Conservation (phyloP, 1,140 invertebrate genomes). For the Drosophila arizonae region DNA sequence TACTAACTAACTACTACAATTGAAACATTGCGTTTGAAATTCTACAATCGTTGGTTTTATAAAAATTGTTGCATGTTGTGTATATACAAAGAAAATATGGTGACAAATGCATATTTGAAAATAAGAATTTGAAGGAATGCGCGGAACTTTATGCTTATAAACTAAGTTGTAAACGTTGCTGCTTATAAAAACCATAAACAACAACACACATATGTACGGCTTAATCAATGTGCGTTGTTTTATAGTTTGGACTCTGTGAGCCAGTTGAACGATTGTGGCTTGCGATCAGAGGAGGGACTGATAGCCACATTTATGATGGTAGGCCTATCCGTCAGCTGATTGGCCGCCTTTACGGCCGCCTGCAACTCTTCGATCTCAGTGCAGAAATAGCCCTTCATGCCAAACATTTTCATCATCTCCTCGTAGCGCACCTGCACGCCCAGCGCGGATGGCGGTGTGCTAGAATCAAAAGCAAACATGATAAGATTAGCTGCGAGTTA, state of each 20-base stretch:
- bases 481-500: slow-evolving; percentile 49
- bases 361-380: slow-evolving; percentile 89
- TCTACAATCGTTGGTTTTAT: slow-evolving; percentile 45
- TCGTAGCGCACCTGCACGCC: slow-evolving; percentile 92
- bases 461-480: slow-evolving; percentile 75
- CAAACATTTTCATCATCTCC: slow-evolving; percentile 94
- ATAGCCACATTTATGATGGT: slow-evolving; percentile 96
- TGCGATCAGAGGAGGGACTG: slow-evolving; percentile 92
- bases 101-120: slow-evolving; percentile 63
- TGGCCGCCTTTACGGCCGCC: slow-evolving; percentile 86
- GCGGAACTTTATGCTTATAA: slow-evolving; percentile 67
- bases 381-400: slow-evolving; percentile 90
- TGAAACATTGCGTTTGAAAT: slow-evolving; percentile 18
- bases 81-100: slow-evolving; percentile 78
- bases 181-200: slow-evolving; percentile 41
- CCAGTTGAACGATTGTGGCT: slow-evolving; percentile 95
- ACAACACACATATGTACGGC: slow-evolving; percentile 4
- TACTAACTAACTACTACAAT: neutral
- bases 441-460: slow-evolving; percentile 91
- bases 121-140: slow-evolving; percentile 64
- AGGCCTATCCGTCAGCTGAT: slow-evolving; percentile 88
- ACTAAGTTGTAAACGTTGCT: slow-evolving; percentile 48
- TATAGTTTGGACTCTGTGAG: slow-evolving; percentile 95
- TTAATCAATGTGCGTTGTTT: slow-evolving; percentile 53
- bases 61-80: slow-evolving; percentile 53